Base-by-base conservation (phyloP, 2,797 vertebrate species). In the Enteromius radiatus region DNA sequence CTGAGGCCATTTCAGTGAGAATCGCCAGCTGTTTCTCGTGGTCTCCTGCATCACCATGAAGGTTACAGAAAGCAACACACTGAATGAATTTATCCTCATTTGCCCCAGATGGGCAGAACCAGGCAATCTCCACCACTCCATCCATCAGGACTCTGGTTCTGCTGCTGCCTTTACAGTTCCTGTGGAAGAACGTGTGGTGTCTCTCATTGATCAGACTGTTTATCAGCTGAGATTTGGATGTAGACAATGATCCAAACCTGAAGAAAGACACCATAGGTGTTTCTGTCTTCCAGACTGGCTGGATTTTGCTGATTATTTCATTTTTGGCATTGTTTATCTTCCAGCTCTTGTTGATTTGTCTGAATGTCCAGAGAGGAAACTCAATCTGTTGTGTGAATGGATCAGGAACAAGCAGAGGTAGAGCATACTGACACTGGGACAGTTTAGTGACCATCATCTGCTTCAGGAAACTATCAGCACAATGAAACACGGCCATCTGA, bases 261-360 rank as follows among this genome's bases (percentile, higher is more conserved):
- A 64, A 33, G 28, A 64, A 64, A 17, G 14, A 64, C 15, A 64
- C 28, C 61, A 64, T 64, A 0, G 61, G 61, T 6, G 61, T 64
- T 64, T 19, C 28, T 33, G 15, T 3, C 61, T 26, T 63, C 23
- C 61, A 64, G 11, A 64, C 15, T 17, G 61, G 28, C 5, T 64
- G 61, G 4, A 17, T 33, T 64, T 33, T 7, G 5, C 61, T 64
- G 12, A 33, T 64, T 5, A 2, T 88, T 92, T 49, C 90, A 63
- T 23, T 63, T 0, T 15, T 45, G 23, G 14, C 0, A 3, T 74
- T 77, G 45, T 15, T 74, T 83, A n/a, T 84, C 86, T 91, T 93
- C 92, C 91, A 93, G 36, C 59, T 91, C 88, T 91, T 93, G 1
- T 0, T 87, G 31, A 92, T 89, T 71, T 89, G 85, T 70, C 86